Conservation (phyloP, 1,140 invertebrate genomes). For the Branchinecta lynchi region DNA sequence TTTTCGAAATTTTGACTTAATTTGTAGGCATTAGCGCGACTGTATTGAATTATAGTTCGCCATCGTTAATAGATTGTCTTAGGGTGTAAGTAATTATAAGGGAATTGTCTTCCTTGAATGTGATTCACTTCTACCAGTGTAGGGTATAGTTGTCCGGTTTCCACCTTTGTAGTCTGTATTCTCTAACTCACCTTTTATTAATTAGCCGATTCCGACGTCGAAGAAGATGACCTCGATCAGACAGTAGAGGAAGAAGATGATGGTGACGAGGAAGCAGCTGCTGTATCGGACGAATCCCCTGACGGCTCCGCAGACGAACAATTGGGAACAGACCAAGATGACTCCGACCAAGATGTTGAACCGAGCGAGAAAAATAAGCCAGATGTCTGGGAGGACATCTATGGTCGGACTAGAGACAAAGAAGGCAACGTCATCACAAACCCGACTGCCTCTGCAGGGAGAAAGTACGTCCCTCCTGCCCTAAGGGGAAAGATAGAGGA, state of each 20-base stretch:
- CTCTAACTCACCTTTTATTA: too few species aligned
- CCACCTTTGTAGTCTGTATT: too few species aligned
- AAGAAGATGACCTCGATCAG: too few species aligned
- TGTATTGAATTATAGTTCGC: too few species aligned
- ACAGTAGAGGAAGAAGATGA: slow-evolving; percentile 22
- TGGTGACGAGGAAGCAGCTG: slow-evolving; percentile 25
- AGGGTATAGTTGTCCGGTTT: too few species aligned
- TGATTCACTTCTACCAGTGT: too few species aligned
- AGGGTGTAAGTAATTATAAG: too few species aligned
- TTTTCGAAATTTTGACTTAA: too few species aligned
- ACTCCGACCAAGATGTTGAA: slow-evolving; percentile 12
- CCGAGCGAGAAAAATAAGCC: slow-evolving; percentile 19
- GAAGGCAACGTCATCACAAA: slow-evolving; percentile 46
- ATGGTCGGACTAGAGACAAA: slow-evolving; percentile 64
- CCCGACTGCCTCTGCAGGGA: slow-evolving; percentile 30
- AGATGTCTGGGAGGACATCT: slow-evolving; percentile 75
- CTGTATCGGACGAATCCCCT: slow-evolving; percentile 31
- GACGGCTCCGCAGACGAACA: slow-evolving; percentile 27
- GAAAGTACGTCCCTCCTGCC: slow-evolving; percentile 68
- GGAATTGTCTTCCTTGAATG: too few species aligned
- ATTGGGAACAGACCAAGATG: neutral
- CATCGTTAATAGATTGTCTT: too few species aligned
- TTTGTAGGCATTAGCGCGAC: too few species aligned
- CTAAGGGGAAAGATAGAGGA: slow-evolving; percentile 40
- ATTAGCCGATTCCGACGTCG: too few species aligned